Percentiles rank a stretch among this genome's conserved stretches.
phyloP scores from a whole-genome alignment of 2,113 vertebrate species.

The Daphoenositta chrysoptera region DNA sequence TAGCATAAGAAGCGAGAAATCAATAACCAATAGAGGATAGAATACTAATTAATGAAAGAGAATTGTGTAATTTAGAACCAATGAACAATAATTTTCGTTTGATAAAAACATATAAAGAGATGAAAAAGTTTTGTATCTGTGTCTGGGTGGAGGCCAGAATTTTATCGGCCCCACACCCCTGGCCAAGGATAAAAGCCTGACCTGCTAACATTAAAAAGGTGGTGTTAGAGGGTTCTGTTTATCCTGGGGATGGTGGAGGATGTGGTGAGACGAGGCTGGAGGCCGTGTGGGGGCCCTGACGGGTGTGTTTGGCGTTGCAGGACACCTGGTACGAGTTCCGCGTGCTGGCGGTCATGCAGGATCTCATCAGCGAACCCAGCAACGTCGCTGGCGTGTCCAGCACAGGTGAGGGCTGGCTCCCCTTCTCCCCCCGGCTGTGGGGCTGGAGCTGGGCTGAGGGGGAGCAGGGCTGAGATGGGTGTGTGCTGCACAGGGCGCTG shows the following conservation, averaged over 20 bases:
- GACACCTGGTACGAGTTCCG: constrained; percentile 99
- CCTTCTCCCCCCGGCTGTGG: neutral
- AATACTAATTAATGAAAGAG: neutral
- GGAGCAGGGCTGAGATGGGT: too few relatives aligned
- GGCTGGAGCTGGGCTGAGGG: neutral
- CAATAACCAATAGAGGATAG: neutral
- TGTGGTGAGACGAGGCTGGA: neutral
- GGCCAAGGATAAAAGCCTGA: neutral
- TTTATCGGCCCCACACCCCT: neutral
- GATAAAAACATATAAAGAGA: neutral
- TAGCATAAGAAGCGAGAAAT: neutral
- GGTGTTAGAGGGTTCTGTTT: neutral
- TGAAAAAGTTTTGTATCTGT: neutral
- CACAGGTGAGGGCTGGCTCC: constrained; percentile 78
- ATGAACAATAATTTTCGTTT: neutral
- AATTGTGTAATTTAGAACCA: neutral
- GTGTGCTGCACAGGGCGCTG: neutral
- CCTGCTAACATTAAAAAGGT: neutral
- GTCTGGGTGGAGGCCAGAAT: neutral
- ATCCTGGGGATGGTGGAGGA: neutral
- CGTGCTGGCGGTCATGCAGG: constrained; percentile 97
- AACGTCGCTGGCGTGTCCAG: constrained; percentile 97
- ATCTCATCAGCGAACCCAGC: constrained; percentile 98
- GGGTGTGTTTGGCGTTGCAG: constrained; percentile 60
- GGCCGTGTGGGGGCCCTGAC: neutral